Evolutionary conservation across 2,113 vertebrate species (phyloP), one percentile per base, ranked within the genome.

Genomic region (Poeciliopsis occidentalis): DNA sequence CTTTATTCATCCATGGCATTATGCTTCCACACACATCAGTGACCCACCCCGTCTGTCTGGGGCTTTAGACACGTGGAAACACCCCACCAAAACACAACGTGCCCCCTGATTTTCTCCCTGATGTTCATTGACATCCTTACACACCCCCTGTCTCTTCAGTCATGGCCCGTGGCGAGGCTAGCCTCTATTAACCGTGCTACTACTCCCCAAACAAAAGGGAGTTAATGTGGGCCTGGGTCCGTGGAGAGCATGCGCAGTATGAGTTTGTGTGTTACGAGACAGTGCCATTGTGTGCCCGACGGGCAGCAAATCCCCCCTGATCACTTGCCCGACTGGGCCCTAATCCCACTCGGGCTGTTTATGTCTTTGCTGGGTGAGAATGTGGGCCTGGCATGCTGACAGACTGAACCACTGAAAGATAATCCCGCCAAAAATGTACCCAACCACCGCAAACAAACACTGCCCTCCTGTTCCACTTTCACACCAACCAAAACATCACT

Each of bases 291-390:
- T 94, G 84, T 85, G 75, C 79, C 84, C 73, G 75, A 60, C 67
- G 80, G 85, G 86, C 76, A 80, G 81, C 82, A 94, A 95, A 94
- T 94, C 93, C 93, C 92, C 92, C 72, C 68, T 90, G 92, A 93
- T 93, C 92, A 93, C 87, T 91, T 75, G 75, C 90, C 86, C 57
- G 85, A 89, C 85, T 89, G 88, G 84, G 76, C 71, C 79, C 76
- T 94, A 93, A 93, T 93, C 93, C 92, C 80, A 83, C 81, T 76
- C 75, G 84, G 70, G 80, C 72, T 90, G 92, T 94, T 93, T 91
- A 94, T 92, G 84, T 93, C 89, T 90, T 92, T 92, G 78, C 81
- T 24, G 84, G 78, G 70, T 90, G 89, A 87, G 85, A 93, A 93
- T 91, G 86, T 82, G 82, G 71, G 66, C 66, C 89, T 90, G 88